Percentiles rank a stretch among this genome's conserved stretches.
phyloP scores from a whole-genome alignment of 1,140 invertebrate species.

The Paraescarpia echinospica region DNA sequence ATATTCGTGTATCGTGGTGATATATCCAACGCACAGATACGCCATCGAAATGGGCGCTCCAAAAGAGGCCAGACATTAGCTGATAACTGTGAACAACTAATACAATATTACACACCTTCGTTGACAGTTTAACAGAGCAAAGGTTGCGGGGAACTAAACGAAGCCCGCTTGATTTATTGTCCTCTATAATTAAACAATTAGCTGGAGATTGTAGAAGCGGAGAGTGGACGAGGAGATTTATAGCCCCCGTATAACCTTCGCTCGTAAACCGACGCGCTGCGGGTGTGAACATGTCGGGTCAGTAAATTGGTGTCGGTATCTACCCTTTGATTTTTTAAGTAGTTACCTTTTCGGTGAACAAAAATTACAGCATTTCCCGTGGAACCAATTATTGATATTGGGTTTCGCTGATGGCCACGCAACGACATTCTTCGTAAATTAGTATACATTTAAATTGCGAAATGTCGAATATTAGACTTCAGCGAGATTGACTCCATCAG shows the following conservation, averaged over 20 bases:
- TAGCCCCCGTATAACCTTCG: not conserved
- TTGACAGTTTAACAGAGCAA: constrained; percentile 1
- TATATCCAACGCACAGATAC: not conserved
- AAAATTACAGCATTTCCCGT: not conserved
- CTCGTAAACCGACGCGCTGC: not conserved
- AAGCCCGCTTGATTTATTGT: not conserved
- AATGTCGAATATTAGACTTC: not conserved
- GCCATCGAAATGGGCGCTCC: not conserved
- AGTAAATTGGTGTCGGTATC: not conserved
- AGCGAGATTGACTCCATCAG: not conserved
- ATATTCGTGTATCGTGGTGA: not conserved
- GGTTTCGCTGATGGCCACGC: not conserved
- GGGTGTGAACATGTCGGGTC: not conserved
- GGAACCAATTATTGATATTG: not conserved
- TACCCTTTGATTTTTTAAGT: not conserved
- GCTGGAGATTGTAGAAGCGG: not conserved
- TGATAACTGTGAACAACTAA: not conserved
- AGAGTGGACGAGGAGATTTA: not conserved
- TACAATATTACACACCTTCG: not conserved
- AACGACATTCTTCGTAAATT: not conserved
- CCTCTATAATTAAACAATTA: not conserved
- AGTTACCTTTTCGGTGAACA: not conserved
- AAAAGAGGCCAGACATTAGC: not conserved
- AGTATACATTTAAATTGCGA: not conserved
- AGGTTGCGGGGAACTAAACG: not conserved